Evolutionary conservation across 2,797 vertebrate species (phyloP), one percentile per base, ranked within the genome.

Genomic region (Trematomus bernacchii): DNA sequence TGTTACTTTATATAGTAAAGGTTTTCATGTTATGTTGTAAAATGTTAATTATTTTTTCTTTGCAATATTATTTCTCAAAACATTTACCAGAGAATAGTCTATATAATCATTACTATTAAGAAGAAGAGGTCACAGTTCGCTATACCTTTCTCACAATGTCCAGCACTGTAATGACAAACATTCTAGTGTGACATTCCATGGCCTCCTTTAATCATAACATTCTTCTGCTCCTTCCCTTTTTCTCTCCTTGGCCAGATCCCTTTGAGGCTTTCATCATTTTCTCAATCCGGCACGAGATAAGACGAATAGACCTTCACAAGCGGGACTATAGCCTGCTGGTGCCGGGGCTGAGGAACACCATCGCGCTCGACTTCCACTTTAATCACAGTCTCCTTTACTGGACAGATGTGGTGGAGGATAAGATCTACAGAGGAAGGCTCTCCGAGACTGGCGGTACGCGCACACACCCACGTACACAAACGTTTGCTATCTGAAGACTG

Each of bases 241-340:
- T 87, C 16, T 83, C 42, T 46, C 44, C 23, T 33, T 60, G 46
- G 90, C 77, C 93, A 99, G 98, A 99, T 96, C 95, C 97, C 50
- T 99, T 99, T 93, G 98, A 99, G 89, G 97, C 98, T 85, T 99
- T 99, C 90, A 97, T 99, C 87, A 99, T 99, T 94, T 99, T 99
- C 93, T 99, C 98, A 47, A 99, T 99, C 93, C 97, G 98, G 8
- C 98, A 99, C 9, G 98, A 99, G 93, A 99, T 99, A 90, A 96
- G 98, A 93, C 96, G 96, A 64, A 99, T 99, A 89, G 98, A 99
- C 94, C 97, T 99, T 91, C 98, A 98, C 93, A 98, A 97, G 90
- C 95, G 97, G 44, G 98, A 99, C 94, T 99, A 99, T 91, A 99
- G 96, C 87, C 93, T 99, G 71, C 91, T 99, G 74, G 98, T 99